Evolutionary conservation across 2,888 invertebrate species (phyloP).

Genomic region (Meliscaeva auricollis): DNA sequence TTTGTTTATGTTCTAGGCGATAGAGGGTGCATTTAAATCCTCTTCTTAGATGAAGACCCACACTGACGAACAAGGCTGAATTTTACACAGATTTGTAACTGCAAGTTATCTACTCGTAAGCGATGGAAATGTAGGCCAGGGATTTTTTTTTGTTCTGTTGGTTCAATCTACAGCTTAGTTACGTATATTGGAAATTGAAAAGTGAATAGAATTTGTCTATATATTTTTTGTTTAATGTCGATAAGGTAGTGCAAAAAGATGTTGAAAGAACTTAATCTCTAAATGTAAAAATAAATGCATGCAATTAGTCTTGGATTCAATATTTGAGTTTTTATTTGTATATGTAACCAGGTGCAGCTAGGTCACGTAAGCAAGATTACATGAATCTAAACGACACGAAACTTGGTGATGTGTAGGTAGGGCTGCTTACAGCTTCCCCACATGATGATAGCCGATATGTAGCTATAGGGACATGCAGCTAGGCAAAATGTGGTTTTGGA

Average conservation of each 20-base stretch:
- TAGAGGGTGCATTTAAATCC: background rate
- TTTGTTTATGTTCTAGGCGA: background rate
- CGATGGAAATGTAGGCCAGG: conserved; percentile 14
- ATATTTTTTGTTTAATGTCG: background rate
- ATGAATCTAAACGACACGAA: too few relatives aligned
- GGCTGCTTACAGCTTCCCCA: too few relatives aligned
- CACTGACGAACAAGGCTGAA: background rate
- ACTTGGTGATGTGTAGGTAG: too few relatives aligned
- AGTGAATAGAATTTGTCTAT: background rate
- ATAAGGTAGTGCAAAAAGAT: background rate
- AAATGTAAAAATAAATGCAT: background rate
- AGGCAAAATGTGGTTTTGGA: too few relatives aligned
- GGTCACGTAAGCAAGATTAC: too few relatives aligned
- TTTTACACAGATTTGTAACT: background rate
- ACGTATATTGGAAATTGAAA: background rate
- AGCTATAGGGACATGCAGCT: too few relatives aligned
- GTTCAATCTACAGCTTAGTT: background rate
- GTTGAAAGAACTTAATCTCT: background rate
- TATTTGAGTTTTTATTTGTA: too few relatives aligned
- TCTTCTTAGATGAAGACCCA: background rate
- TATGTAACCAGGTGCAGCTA: too few relatives aligned
- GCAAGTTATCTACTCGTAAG: background rate
- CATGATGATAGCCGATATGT: too few relatives aligned
- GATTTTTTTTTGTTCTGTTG: background rate
- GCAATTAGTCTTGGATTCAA: background rate